Evolutionary conservation across 2,888 invertebrate genomes (phyloP).

Genomic region (Sinhomidia bicolor): DNA sequence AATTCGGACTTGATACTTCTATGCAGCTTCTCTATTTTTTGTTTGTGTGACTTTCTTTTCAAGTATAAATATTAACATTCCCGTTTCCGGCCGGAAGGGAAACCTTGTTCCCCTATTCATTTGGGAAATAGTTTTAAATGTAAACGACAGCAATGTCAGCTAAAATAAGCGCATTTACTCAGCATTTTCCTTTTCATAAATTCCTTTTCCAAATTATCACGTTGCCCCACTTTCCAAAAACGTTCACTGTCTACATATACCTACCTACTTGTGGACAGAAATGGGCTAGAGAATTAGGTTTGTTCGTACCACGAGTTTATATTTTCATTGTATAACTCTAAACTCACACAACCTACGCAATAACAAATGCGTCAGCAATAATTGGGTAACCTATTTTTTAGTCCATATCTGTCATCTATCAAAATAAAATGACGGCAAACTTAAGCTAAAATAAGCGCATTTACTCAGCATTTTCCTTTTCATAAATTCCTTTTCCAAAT

Average conservation of each 20-base stretch:
- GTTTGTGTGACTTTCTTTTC: neutral
- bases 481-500: too few species aligned
- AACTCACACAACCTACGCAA: too few species aligned
- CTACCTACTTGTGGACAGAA: neutral
- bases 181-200: neutral
- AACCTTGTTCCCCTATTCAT: neutral
- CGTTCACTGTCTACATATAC: neutral
- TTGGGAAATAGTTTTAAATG: neutral
- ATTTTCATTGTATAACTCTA: too few species aligned
- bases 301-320: too few species aligned
- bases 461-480: neutral
- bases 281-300: too few species aligned
- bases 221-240: neutral
- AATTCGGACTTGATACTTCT: neutral
- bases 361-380: too few species aligned
- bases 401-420: too few species aligned
- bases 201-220: neutral
- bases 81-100: neutral
- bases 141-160: neutral
- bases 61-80: constrained; percentile 24
- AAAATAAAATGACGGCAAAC: neutral
- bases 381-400: too few species aligned
- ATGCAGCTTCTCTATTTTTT: neutral
- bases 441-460: neutral
- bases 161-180: neutral